Percentiles rank a stretch among this genome's conserved stretches.
phyloP scores from a whole-genome alignment of 2,797 vertebrate genomes.

The Sebastes paucispinis region DNA sequence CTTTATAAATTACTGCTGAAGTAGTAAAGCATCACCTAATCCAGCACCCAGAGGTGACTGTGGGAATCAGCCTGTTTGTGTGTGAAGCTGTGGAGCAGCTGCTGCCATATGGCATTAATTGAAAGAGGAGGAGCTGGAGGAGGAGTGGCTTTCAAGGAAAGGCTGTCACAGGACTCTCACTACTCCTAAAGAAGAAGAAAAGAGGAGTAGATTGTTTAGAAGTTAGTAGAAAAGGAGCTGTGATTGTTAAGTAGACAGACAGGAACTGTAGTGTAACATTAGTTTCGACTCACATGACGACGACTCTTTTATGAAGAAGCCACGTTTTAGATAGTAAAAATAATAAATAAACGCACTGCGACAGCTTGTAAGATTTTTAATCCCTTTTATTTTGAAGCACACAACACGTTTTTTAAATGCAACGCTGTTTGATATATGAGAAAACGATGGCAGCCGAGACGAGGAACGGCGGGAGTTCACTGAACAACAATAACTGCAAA shows the following conservation, averaged over 20 bases:
- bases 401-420: conserved; percentile 71
- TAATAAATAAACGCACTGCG: background rate
- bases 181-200: background rate
- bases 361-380: background rate
- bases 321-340: background rate
- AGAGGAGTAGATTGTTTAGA: conserved; percentile 24
- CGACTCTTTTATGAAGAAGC: background rate
- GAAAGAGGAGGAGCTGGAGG: conserved; percentile 47
- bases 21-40: background rate
- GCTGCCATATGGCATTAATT: conserved; percentile 54
- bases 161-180: conserved; percentile 13
- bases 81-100: background rate
- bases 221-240: conserved; percentile 2
- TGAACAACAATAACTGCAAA: conserved; percentile 87
- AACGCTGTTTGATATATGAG: conserved; percentile 89
- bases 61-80: background rate
- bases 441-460: conserved; percentile 91
- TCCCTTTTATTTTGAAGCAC: background rate
- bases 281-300: conserved; percentile 7
- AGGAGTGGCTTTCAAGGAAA: conserved; percentile 44
- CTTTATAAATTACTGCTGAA: background rate
- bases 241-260: background rate
- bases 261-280: background rate
- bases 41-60: conserved; percentile 14
- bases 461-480: conserved; percentile 88